These are phyloP conservation scores for Drosophila niveifrons DNA, from an alignment of 2,888 invertebrate species.

Conservation along the genomic window DNA sequence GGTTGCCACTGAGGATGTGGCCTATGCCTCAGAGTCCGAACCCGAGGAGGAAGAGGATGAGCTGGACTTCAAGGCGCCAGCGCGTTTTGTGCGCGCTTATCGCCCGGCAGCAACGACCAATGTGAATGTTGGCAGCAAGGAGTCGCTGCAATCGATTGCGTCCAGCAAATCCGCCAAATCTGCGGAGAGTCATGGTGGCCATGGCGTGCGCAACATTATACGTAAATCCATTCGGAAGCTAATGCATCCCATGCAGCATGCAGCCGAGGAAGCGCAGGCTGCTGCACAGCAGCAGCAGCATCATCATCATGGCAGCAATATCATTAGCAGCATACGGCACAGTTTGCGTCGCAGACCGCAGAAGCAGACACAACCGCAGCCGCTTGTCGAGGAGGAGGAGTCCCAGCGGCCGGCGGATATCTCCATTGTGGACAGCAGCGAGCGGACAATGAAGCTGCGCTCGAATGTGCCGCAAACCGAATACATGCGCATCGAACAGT, in stretches of 20 bases:
- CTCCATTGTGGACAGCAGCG: slow-evolving; percentile 83
- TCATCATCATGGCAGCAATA: slow-evolving; percentile 46
- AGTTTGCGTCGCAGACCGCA: slow-evolving; percentile 82
- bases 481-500: slow-evolving; percentile 77
- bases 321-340: slow-evolving; percentile 76
- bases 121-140: slow-evolving; percentile 61
- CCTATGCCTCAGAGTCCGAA: slow-evolving; percentile 67
- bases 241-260: slow-evolving; percentile 71
- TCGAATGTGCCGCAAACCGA: slow-evolving; percentile 72
- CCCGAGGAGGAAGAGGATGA: slow-evolving; percentile 61
- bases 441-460: slow-evolving; percentile 82
- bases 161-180: slow-evolving; percentile 61
- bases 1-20: slow-evolving; percentile 54
- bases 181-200: slow-evolving; percentile 37
- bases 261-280: slow-evolving; percentile 10
- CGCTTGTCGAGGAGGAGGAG: neutral
- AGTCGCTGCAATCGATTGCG: slow-evolving; percentile 66
- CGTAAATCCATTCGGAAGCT: slow-evolving; percentile 84
- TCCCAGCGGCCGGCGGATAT: slow-evolving; percentile 61
- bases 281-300: slow-evolving; percentile 9
- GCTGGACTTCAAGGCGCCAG: slow-evolving; percentile 78
- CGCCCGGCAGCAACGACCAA: slow-evolving; percentile 66
- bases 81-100: slow-evolving; percentile 84
- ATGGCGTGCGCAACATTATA: slow-evolving; percentile 77
- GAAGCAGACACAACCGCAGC: slow-evolving; percentile 35